Conservation (phyloP, 2,113 vertebrate genomes). For the Pygoscelis antarcticus region DNA sequence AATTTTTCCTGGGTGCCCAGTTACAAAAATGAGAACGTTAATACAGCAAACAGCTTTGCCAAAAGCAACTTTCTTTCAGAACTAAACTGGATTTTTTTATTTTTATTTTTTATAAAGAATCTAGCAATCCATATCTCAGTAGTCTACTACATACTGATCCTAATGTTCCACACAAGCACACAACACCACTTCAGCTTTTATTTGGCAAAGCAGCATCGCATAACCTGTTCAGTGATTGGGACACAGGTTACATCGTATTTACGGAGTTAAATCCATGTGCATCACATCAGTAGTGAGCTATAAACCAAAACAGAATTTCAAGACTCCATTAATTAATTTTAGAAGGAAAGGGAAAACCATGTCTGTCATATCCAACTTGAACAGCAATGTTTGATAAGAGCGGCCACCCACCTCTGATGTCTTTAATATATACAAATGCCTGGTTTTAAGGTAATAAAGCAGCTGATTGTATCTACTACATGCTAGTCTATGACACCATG, state of each 20-base stretch:
- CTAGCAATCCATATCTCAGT: not conserved
- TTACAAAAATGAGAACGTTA: not conserved
- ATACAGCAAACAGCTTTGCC: not conserved
- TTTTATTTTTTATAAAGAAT: not conserved
- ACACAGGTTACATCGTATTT: conserved; percentile 74
- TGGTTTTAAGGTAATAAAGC: conserved; percentile 75
- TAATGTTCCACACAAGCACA: not conserved
- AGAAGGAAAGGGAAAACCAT: conserved; percentile 40
- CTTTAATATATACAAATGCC: conserved; percentile 74
- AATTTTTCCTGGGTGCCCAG: not conserved
- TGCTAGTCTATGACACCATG: conserved; percentile 80
- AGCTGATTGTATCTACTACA: conserved; percentile 81
- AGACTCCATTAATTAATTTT: not conserved
- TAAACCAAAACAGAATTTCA: conserved; percentile 56
- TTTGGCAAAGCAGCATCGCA: conserved; percentile 89
- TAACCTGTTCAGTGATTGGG: conserved; percentile 72
- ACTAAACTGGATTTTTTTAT: not conserved
- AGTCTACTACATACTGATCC: not conserved
- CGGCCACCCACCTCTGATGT: conserved; percentile 55
- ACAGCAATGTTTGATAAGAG: conserved; percentile 56
- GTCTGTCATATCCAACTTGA: conserved; percentile 63
- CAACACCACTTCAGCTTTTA: conserved; percentile 76
- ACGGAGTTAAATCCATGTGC: conserved; percentile 59
- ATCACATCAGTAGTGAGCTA: conserved; percentile 76
- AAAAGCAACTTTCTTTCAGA: not conserved